Evolutionary conservation across 2,113 vertebrate genomes (phyloP).

Genomic region (Odobenus rosmarus): DNA sequence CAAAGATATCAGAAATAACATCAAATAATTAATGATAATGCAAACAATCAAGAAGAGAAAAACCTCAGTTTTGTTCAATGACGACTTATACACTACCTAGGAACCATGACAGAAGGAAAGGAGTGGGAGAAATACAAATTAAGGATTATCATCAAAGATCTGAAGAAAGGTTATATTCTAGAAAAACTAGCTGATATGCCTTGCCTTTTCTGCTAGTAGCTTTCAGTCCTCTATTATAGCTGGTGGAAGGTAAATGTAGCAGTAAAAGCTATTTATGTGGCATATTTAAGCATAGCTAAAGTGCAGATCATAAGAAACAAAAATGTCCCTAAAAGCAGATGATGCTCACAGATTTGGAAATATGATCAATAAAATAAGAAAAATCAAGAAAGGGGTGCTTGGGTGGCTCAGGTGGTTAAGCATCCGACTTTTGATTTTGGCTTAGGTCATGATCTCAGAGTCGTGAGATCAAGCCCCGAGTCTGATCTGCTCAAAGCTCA

Average conservation of each 20-base stretch:
- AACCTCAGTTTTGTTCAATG: constrained; percentile 20
- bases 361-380: background rate
- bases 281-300: constrained; percentile 37
- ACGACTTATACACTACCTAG: background rate
- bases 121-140: constrained; percentile 5
- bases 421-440: background rate
- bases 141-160: constrained; percentile 1
- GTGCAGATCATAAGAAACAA: constrained; percentile 6
- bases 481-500: background rate
- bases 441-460: background rate
- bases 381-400: background rate
- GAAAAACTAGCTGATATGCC: constrained; percentile 18
- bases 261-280: background rate
- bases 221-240: background rate
- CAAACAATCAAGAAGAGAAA: background rate
- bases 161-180: background rate
- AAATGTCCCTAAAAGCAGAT: constrained; percentile 4
- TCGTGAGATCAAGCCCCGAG: background rate
- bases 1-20: constrained; percentile 45
- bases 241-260: constrained; percentile 1
- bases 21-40: constrained; percentile 7
- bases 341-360: background rate
- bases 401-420: background rate
- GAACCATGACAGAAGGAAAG: background rate
- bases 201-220: background rate